phyloP scores from a whole-genome alignment of 2,113 vertebrate species.

The Crocuta crocuta region DNA sequence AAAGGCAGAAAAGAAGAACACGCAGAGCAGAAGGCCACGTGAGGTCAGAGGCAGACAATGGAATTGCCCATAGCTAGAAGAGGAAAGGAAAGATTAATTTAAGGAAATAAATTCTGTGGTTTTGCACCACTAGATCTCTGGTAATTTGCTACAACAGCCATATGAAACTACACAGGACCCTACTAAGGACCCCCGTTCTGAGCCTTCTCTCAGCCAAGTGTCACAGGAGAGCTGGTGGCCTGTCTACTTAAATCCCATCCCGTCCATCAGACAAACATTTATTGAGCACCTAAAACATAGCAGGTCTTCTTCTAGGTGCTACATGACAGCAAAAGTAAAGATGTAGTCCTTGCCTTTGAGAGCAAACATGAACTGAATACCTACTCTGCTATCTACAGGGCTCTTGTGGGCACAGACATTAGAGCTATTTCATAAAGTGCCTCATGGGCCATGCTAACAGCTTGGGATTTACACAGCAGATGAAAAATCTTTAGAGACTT shows the following conservation, averaged over 20 bases:
- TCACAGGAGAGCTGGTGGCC: no score
- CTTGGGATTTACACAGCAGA: neutral
- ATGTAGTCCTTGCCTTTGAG: neutral
- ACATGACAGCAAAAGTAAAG: neutral
- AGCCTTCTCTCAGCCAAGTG: neutral
- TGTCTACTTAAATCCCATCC: neutral
- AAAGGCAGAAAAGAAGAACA: neutral
- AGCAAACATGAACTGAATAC: neutral
- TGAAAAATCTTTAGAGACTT: neutral
- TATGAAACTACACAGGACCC: neutral
- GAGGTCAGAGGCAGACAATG: neutral
- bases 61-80: neutral
- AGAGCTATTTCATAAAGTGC: neutral
- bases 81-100: neutral
- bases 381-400: no score
- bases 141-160: neutral
- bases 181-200: neutral
- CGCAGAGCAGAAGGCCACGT: neutral
- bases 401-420: neutral
- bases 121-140: neutral
- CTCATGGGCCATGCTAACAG: neutral
- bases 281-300: neutral
- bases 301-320: neutral
- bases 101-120: neutral
- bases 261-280: neutral